These are phyloP conservation scores for Steinernema feltiae DNA, from an alignment of 1,140 invertebrate genomes.

Conservation along the genomic window DNA sequence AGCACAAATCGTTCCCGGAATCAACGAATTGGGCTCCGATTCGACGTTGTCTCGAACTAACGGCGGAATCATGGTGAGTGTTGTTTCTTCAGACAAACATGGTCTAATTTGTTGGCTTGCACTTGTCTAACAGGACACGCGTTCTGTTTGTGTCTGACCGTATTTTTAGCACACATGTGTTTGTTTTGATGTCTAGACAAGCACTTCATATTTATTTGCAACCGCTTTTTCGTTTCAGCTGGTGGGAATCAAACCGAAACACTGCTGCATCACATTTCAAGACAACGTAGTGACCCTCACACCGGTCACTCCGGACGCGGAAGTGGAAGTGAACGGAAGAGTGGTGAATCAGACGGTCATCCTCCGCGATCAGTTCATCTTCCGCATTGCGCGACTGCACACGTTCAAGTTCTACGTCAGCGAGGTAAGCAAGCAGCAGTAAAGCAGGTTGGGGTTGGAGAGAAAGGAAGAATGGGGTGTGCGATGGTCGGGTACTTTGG, in stretches of 20 bases:
- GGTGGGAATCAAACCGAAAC: slow-evolving; percentile 11
- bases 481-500: background rate
- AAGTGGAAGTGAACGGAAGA: slow-evolving; percentile 33
- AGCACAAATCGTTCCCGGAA: background rate
- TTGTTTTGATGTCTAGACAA: no score
- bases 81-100: no score
- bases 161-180: no score
- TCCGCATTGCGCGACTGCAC: background rate
- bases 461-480: background rate
- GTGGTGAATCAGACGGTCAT: background rate
- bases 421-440: background rate
- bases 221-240: background rate
- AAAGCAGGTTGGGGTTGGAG: background rate
- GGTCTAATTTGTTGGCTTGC: no score
- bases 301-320: slow-evolving; percentile 30
- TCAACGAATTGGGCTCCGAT: slow-evolving; percentile 14
- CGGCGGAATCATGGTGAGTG: slow-evolving; percentile 20
- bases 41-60: background rate
- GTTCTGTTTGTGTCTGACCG: no score
- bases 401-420: slow-evolving; percentile 11
- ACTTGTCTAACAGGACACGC: no score
- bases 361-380: background rate
- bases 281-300: slow-evolving; percentile 44
- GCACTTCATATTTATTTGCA: no score
- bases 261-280: slow-evolving; percentile 40